Evolutionary conservation across 2,888 invertebrate species (phyloP), one percentile per base, ranked within the genome.

Genomic region (Dynastes tityus): DNA sequence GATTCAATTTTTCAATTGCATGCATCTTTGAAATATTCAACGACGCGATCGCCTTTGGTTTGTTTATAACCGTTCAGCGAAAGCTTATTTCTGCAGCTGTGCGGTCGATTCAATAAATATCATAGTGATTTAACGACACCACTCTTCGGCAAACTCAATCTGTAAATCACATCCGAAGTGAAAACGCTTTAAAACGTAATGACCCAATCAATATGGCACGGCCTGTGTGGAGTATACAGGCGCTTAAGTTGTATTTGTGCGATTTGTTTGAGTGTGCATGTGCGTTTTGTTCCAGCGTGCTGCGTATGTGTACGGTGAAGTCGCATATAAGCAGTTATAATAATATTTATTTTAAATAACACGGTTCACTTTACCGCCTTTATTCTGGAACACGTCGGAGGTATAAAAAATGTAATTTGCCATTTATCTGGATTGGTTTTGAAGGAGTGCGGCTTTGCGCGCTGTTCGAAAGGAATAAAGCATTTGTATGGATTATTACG

Each of bases 311-410:
- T 51, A 40, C 8, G 37, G 29, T 22, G 73, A 58, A 58, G 27
- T 58, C 73, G 73, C 22, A 55, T 58, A 55, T 58, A 73, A 58
- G 58, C 58, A 16, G 73, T 58, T 73, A 58, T 58, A 73, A 73
- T 73, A 73, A 73, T 73, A 73, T 73, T 73, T 73, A 73, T 73
- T 73, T 73, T 73, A 58, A 73, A 73, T 73, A 73, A 16, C 58
- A 61, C 58, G 73, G 40, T 22, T 58, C 58, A 58, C 8, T 73
- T 73, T 73, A 27, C 58, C 58, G 73, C 22, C 40, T 73, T 73
- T 73, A 73, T 73, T 73, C 73, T 40, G 58, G 40, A 73, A 73
- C 40, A 40, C 22, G 22, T 73, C 22, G 73, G 40, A 40, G 16
- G 58, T 73, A 58, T 58, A 58, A 73, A 73, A 53, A 70, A 53